Percentiles rank a stretch among this genome's conserved stretches.
phyloP scores from a whole-genome alignment of 37 sponge, comb jelly and placozoan species.

The Ianthella basta region DNA sequence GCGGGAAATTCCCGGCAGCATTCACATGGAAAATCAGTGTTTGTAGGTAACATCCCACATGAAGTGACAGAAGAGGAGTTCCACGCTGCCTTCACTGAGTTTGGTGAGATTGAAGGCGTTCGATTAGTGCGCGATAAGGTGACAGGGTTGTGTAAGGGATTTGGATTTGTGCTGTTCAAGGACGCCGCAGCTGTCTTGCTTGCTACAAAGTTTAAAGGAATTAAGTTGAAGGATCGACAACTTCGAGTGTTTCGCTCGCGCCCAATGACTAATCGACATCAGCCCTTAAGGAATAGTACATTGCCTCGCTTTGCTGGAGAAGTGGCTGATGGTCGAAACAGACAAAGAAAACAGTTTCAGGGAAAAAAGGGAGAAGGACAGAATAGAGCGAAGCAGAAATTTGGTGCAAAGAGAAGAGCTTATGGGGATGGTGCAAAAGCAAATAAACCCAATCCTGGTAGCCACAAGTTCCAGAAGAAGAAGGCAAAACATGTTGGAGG shows the following conservation, averaged over 20 bases:
- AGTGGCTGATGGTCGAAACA: too few species aligned
- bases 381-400: too few species aligned
- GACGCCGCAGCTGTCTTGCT: conserved; percentile 78
- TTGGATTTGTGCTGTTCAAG: conserved; percentile 79
- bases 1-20: conserved; percentile 30
- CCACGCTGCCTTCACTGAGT: conserved; percentile 45
- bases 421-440: too few species aligned
- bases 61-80: conserved; percentile 67
- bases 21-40: conserved; percentile 58
- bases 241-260: conserved; percentile 51
- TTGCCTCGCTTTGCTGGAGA: too few species aligned
- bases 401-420: too few species aligned
- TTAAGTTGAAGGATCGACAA: conserved; percentile 59
- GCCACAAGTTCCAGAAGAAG: too few species aligned
- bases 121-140: conserved; percentile 68
- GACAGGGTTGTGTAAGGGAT: conserved; percentile 84
- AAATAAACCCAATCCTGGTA: too few species aligned
- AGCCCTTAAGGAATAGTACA: too few species aligned
- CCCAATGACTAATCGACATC: neutral
- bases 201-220: conserved; percentile 58
- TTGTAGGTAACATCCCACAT: conserved; percentile 85
- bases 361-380: too few species aligned
- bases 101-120: conserved; percentile 77
- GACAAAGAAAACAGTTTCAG: too few species aligned
- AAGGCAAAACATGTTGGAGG: too few species aligned